phyloP scores from a whole-genome alignment of 2,113 vertebrate genomes.

The Aplodontia rufa region DNA sequence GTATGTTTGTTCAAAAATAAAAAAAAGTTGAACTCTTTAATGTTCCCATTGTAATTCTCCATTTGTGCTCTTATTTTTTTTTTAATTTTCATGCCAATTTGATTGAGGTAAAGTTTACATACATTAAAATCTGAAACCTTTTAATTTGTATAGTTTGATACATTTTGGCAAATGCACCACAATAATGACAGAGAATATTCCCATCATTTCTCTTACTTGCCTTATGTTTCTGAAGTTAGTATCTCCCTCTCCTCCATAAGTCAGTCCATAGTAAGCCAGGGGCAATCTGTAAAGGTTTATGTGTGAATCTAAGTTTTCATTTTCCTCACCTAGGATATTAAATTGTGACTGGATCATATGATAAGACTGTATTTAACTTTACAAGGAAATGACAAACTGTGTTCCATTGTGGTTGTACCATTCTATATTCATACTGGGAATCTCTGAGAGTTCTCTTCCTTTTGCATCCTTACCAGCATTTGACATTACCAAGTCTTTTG shows the following conservation, averaged over 20 bases:
- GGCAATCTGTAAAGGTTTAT: not conserved
- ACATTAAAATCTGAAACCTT: not conserved
- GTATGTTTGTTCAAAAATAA: too few species aligned
- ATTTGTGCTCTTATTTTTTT: not conserved
- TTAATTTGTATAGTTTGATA: not conserved
- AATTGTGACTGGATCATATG: not conserved
- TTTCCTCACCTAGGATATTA: not conserved
- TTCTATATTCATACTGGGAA: not conserved
- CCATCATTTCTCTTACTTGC: not conserved
- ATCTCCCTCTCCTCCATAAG: not conserved
- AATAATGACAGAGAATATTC: not conserved
- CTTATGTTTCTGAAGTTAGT: not conserved
- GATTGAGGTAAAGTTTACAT: not conserved
- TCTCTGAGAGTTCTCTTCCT: not conserved
- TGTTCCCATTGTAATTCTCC: not conserved
- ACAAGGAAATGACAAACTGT: not conserved
- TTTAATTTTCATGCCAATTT: not conserved
- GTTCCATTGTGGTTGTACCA: not conserved
- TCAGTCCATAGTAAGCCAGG: not conserved
- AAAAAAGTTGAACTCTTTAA: not conserved
- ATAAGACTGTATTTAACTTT: not conserved
- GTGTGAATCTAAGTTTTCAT: not conserved
- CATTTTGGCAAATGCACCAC: not conserved
- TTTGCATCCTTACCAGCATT: not conserved
- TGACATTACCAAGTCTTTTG: not conserved